phyloP scores from a whole-genome alignment of 1,140 invertebrate genomes.

The Drosophila pruinosa region DNA sequence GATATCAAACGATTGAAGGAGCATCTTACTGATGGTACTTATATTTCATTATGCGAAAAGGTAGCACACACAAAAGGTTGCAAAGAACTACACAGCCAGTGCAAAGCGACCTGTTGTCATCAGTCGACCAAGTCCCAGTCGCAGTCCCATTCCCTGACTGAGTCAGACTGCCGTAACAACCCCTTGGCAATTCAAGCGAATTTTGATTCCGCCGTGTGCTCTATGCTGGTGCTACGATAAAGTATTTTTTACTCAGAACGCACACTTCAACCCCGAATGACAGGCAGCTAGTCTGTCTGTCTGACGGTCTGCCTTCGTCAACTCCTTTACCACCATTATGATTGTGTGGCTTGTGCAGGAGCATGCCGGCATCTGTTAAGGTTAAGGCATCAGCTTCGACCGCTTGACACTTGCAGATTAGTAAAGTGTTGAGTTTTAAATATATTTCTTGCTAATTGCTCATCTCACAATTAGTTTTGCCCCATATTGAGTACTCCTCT shows the following conservation, averaged over 20 bases:
- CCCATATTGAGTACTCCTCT: constrained; percentile 63
- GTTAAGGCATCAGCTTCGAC: constrained; percentile 39
- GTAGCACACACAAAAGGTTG: constrained; percentile 32
- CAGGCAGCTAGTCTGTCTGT: constrained; percentile 1
- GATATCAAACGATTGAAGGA: constrained; percentile 66
- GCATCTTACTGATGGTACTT: constrained; percentile 61
- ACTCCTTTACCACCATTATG: constrained; percentile 60
- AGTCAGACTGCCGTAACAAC: constrained; percentile 40
- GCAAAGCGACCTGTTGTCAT: constrained; percentile 66
- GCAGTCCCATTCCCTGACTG: constrained; percentile 7
- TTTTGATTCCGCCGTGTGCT: constrained; percentile 63
- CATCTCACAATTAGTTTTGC: constrained; percentile 66
- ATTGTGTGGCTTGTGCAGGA: constrained; percentile 12
- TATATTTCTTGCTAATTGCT: constrained; percentile 76
- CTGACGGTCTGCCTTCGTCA: constrained; percentile 50
- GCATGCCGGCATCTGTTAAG: constrained; percentile 22
- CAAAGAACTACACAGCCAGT: constrained; percentile 1
- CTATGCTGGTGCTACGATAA: constrained; percentile 34
- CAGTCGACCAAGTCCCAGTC: constrained; percentile 10
- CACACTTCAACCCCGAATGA: constrained; percentile 67
- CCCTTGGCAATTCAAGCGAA: constrained; percentile 63
- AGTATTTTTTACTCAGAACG: constrained; percentile 60
- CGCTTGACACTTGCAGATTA: constrained; percentile 79
- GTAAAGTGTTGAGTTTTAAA: constrained; percentile 74
- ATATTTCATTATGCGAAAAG: constrained; percentile 78